Evolutionary conservation across 64 coral and sea anemone genomes (phyloP), one percentile per base, ranked within the genome.

Genomic region (Stylophora pistillata): DNA sequence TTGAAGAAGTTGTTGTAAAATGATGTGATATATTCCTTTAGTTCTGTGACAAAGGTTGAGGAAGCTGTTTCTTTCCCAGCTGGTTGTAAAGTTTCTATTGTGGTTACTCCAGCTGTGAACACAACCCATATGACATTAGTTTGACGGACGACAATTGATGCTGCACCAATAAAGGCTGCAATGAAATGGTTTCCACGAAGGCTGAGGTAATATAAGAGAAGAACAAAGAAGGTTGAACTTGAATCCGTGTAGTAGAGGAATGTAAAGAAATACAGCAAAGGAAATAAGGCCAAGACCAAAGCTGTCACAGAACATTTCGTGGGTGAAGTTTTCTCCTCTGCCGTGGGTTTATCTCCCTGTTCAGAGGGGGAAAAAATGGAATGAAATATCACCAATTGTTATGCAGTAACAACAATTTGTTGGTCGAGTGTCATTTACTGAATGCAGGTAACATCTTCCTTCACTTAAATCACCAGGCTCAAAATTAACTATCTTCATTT

Each of bases 221-320:
- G 72, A 30, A 98, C 96, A 79, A 91, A 92, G 76, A 98, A 98
- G 18, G 89, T 86, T 15, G 96, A 98, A 17, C 95, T 90, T 55
- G 86, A 55, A 82, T 98, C 96, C 15, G 97, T 99, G 83, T 99
- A 99, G 88, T 90, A 99, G 11, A 99, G 88, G 72, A 99, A 99
- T 27, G 94, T 99, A 29, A 91, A 99, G 72, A 99, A 99, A 60
- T 93, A 99, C 27, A 91, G 56, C 15, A 95, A 61, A 56, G 97
- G 97, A 73, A 99, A 95, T 0, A 78, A 23, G 5, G 55, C 58
- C 6, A 99, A 55, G 15, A 37, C 58, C 53, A 99, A 25, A 25
- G 93, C 97, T 52, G 87, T 93, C 10, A 90, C 41, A 59, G 87
- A 86, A 14, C 81, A 95, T 56, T 91, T 91, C 18, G 60, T 84